Conservation (phyloP, 2,888 invertebrate genomes). For the Seira sanloemensis region DNA sequence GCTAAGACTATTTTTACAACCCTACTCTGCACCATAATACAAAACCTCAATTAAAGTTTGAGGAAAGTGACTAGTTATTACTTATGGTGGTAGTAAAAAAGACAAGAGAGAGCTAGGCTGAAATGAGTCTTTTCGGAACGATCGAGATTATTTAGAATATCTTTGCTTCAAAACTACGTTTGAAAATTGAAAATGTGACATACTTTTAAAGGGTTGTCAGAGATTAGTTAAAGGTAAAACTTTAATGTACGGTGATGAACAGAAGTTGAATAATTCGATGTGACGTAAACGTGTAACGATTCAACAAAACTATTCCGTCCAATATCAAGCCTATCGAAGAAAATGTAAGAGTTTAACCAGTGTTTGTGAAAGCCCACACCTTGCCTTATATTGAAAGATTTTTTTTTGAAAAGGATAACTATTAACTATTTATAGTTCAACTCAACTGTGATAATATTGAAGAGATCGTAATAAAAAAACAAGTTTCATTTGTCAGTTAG, state of each 20-base stretch:
- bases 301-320: neutral
- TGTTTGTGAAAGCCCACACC: no score
- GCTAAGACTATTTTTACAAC: no score
- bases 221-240: no score
- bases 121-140: neutral
- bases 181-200: neutral
- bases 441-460: neutral
- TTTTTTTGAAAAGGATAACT: neutral
- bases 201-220: no score
- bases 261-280: neutral
- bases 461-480: neutral
- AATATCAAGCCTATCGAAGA: neutral
- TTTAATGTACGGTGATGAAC: no score
- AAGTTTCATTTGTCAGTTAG: neutral
- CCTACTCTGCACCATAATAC: neutral
- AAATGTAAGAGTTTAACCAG: no score
- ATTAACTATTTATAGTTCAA: no score
- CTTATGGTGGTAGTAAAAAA: neutral
- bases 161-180: neutral
- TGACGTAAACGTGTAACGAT: neutral
- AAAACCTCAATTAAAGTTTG: neutral
- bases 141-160: neutral
- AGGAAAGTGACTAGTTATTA: neutral
- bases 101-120: no score
- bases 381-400: neutral